These are phyloP conservation scores for Paralvinella palmiformis DNA, from an alignment of 1,140 invertebrate genomes.

Conservation along the genomic window DNA sequence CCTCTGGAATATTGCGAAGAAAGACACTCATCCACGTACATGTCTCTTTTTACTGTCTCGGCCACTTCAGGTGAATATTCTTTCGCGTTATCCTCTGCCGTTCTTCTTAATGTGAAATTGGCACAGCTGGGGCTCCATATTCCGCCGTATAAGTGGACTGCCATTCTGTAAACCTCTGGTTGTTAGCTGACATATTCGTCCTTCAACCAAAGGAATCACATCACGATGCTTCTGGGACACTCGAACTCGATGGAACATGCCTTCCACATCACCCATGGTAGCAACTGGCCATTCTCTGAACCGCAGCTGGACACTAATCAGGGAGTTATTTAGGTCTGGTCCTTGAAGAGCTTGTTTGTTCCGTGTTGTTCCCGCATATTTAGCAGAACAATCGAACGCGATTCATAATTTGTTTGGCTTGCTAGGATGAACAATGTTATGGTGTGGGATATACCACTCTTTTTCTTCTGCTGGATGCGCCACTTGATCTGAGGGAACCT, in stretches of 20 bases:
- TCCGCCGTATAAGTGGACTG: too few relatives aligned
- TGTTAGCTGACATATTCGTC: too few relatives aligned
- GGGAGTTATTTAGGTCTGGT: constrained; percentile 41
- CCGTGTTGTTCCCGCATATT: constrained; percentile 27
- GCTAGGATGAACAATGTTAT: too few relatives aligned
- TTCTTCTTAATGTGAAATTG: too few relatives aligned
- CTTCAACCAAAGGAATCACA: constrained; percentile 2
- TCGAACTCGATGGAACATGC: constrained; percentile 1
- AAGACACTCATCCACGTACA: constrained; percentile 15
- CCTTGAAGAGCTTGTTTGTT: constrained; percentile 28
- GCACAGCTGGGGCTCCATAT: too few relatives aligned
- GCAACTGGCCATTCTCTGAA: constrained; percentile 2
- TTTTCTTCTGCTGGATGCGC: too few relatives aligned
- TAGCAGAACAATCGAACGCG: constrained; percentile 25
- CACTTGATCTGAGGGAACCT: too few relatives aligned
- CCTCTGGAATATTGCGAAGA: background rate
- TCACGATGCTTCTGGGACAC: background rate
- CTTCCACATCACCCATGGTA: background rate
- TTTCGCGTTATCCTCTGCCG: constrained; percentile 6
- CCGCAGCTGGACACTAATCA: constrained; percentile 23
- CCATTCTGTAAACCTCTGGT: too few relatives aligned
- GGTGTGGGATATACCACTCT: too few relatives aligned
- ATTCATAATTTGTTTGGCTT: constrained; percentile 18
- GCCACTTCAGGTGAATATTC: constrained; percentile 18
- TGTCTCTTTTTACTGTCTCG: background rate